Percentiles rank a stretch among this genome's conserved stretches.
These are phyloP conservation scores for Helostoma temminkii DNA, from an alignment of 2,797 vertebrate genomes.

Conservation along the genomic window DNA sequence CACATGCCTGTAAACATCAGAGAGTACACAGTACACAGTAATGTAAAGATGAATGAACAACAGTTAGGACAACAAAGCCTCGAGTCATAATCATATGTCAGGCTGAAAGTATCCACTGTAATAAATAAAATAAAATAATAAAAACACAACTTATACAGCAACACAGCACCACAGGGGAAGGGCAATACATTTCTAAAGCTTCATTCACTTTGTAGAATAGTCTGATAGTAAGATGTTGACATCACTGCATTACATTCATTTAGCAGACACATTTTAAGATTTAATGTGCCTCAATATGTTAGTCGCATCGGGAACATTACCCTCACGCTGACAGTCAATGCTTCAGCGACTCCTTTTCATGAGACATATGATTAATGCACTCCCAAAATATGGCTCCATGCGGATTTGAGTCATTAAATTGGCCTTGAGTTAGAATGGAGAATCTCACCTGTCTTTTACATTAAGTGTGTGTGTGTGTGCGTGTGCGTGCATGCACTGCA, in stretches of 20 bases:
- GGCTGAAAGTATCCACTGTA: no score
- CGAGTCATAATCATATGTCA: not conserved
- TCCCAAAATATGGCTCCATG: not conserved
- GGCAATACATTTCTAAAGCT: no score
- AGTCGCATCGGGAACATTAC: not conserved
- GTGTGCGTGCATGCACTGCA: constrained; percentile 8
- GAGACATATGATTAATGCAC: not conserved
- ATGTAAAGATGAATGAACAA: not conserved
- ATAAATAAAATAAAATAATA: no score
- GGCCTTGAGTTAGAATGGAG: no score
- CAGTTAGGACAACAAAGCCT: not conserved
- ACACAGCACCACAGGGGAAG: no score
- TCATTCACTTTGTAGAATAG: no score
- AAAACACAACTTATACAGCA: not conserved
- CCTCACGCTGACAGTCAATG: not conserved
- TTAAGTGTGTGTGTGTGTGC: constrained; percentile 8
- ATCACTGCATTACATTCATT: no score
- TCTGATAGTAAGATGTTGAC: no score
- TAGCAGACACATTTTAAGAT: no score
- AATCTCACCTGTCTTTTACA: not conserved
- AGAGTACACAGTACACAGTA: no score
- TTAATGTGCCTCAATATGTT: not conserved
- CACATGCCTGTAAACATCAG: no score
- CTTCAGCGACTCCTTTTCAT: not conserved
- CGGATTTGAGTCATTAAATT: not conserved